Base-by-base conservation (phyloP, 1,140 invertebrate genomes). In the Manduca sexta region DNA sequence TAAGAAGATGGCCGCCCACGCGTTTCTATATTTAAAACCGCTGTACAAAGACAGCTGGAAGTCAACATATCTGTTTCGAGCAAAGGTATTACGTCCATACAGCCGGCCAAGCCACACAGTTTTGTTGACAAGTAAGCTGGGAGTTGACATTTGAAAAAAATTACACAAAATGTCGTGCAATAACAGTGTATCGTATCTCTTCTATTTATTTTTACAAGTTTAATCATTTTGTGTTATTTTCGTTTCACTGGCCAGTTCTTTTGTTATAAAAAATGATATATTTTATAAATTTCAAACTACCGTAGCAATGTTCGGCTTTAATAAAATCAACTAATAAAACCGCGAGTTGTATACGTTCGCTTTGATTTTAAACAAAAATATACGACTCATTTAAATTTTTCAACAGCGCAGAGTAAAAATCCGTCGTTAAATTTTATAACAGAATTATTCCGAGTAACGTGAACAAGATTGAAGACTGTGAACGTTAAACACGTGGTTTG, bases 1-100 rank as follows among this genome's bases (percentile, higher is more conserved):
- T 79, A 74, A 71, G 64, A 70, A 64, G 45, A 40, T 35, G 52
- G 34, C 60, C 64, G 57, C 78, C 70, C 67, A 74, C 70, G 74
- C 67, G 64, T 61, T 60, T 53, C 60, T 72, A 60, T 77, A 81
- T 77, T 77, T 77, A 57, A 46, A 60, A 53, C 49, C 50, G 46
- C 40, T 40, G 46, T 55, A 58, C 51, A 38, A 21, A 45, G 30
- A 21, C 12, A 18, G 10, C 5, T 45, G 11, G 26, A 30, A 33
- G 30, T 13, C 12, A 15, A 30, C 37, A 43, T 26, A 39, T 45
- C 18, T 53, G 44, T 54, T 35, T 7, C 33, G 21, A 12, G 6
- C 13, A 1, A 12, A 26, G 43, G 46, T 52, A 37, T 26, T 42
- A 43, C 42, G 38, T 35, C 44, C 35, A 16, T 35, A 40, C n/a